Evolutionary conservation across 2,113 vertebrate genomes (phyloP).

Genomic region (Cnemophilus loriae): DNA sequence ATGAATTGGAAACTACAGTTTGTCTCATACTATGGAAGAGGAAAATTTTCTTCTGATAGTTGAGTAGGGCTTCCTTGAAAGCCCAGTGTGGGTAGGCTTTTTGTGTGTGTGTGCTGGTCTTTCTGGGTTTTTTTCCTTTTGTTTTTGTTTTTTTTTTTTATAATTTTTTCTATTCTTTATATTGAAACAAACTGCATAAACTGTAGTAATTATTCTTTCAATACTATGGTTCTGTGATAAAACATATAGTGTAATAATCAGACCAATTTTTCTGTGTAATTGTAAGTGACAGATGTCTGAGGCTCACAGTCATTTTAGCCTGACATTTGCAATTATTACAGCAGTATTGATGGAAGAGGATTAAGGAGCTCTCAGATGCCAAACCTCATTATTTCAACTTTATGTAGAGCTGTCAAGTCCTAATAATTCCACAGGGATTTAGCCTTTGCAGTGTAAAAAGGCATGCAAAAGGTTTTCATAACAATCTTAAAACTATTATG

Average conservation of each 20-base stretch:
- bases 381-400: slow-evolving; percentile 70
- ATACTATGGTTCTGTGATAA: not conserved
- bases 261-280: slow-evolving; percentile 36
- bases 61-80: not conserved
- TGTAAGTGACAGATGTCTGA: slow-evolving; percentile 66
- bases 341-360: slow-evolving; percentile 61
- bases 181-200: not conserved
- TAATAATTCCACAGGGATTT: slow-evolving; percentile 52
- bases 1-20: not conserved
- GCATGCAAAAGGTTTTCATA: slow-evolving; percentile 13
- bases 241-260: slow-evolving; percentile 34
- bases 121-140: not conserved
- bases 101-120: not conserved
- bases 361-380: slow-evolving; percentile 56
- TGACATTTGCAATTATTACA: slow-evolving; percentile 68
- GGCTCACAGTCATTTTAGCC: slow-evolving; percentile 57
- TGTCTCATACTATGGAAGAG: not conserved
- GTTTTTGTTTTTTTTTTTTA: not conserved
- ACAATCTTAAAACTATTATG: slow-evolving; percentile 43
- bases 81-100: not conserved
- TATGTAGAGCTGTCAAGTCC: slow-evolving; percentile 60
- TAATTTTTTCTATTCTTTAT: not conserved
- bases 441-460: slow-evolving; percentile 31
- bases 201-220: slow-evolving; percentile 36
- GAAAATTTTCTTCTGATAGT: not conserved